Base-by-base conservation (phyloP, 2,113 vertebrate genomes). In the Tretioscincus oriximinensis region DNA sequence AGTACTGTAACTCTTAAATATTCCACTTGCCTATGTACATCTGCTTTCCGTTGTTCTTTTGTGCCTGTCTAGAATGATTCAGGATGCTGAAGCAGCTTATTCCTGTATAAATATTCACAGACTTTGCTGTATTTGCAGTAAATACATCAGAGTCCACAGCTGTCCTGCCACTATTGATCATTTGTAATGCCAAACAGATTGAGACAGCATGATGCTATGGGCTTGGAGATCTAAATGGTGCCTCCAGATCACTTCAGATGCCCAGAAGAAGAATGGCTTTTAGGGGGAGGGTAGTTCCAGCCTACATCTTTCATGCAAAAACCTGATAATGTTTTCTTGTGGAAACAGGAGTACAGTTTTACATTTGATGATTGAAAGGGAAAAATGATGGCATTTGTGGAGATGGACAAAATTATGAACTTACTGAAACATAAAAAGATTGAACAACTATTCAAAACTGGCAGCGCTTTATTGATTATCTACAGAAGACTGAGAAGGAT, bases 51-150 rank as follows among this genome's bases (percentile, higher is more conserved):
- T 76, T 90, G 81, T 93, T 84, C 85, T 87, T 73, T 88, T 47
- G 87, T 86, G 70, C 45, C 82, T 92, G 85, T 76, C 78, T 61
- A 85, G 74, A 85, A 74, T 92, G 86, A 92, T 91, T 93, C 87
- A 92, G 87, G 77, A 74, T 92, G 91, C 87, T 88, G 91, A 92
- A 93, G 87, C 73, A 83, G 76, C 68, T 90, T 74, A 85, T 91
- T 31, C 7, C 58, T 76, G 24, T 83, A 86, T 91, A 93, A 93
- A 90, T 92, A 88, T 92, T 85, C 54, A 81, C 75, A 88, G 85
- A 73, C 65, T 84, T 89, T 74, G 84, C 60, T 65, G 74, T 12
- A 9, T 51, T 54, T 47, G 47, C 51, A 83, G 51, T 66, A 87
- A 85, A 77, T 61, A 71, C 1, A 1, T 24, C 9, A 80, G 69